A percentile compares a stretch with the other conserved stretches of the same genome.
phyloP scores from a whole-genome alignment of 2,888 invertebrate species.

The Zaprionus bogoriensis region DNA sequence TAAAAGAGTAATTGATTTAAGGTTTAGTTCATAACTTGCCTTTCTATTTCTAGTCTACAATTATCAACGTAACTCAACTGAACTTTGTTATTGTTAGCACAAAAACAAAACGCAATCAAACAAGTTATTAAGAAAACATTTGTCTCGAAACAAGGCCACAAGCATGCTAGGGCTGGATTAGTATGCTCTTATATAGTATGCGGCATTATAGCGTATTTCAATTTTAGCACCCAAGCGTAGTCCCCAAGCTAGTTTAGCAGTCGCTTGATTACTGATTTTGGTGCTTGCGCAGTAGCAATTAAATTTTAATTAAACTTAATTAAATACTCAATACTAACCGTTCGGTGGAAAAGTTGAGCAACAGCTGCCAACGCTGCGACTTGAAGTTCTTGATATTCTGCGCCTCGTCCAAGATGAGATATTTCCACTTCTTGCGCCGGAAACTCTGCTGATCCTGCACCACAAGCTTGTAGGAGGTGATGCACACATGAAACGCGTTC shows the following conservation, averaged over 20 bases:
- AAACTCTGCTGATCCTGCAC: slow-evolving; percentile 99
- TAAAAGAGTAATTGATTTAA: neutral
- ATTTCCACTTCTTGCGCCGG: slow-evolving; percentile 98
- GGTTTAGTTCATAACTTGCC: neutral
- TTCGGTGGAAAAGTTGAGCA: slow-evolving; percentile 96
- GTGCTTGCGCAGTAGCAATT: slow-evolving; percentile 34
- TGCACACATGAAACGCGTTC: slow-evolving; percentile 99
- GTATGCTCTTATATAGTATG: slow-evolving; percentile 57
- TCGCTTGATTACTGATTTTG: slow-evolving; percentile 80
- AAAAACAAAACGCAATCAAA: neutral
- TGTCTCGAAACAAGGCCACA: slow-evolving; percentile 74
- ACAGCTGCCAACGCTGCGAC: slow-evolving; percentile 98
- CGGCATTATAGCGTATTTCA: slow-evolving; percentile 65
- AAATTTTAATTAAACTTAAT: neutral
- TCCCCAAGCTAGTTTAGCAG: slow-evolving; percentile 75
- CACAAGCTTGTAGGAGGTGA: slow-evolving; percentile 98
- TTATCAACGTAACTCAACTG: neutral
- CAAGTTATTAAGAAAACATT: neutral
- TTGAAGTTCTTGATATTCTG: slow-evolving; percentile 99
- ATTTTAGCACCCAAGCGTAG: slow-evolving; percentile 82
- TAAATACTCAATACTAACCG: slow-evolving; percentile 84
- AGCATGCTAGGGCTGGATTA: slow-evolving; percentile 58
- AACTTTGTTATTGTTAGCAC: neutral
- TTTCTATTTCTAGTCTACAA: no score
- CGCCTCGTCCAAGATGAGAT: slow-evolving; percentile 98